Percentiles rank a stretch among this genome's conserved stretches.
These are phyloP conservation scores for Dilophus febrilis DNA, from an alignment of 2,888 invertebrate genomes.

Conservation along the genomic window DNA sequence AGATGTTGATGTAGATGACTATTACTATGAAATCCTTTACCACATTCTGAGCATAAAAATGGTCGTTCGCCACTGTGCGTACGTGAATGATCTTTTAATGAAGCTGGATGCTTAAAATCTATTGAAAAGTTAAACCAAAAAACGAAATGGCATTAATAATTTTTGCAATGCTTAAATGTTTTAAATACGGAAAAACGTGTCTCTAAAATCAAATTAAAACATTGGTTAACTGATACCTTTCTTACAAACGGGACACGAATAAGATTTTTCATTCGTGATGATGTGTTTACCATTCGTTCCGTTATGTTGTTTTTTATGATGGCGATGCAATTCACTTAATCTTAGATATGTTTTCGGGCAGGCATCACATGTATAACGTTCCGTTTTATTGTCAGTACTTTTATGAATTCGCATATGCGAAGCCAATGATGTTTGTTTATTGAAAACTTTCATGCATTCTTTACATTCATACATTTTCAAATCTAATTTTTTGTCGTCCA, in stretches of 20 bases:
- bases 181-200: slow-evolving; percentile 28
- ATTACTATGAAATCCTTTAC: slow-evolving; percentile 35
- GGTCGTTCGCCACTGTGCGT: slow-evolving; percentile 29
- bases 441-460: slow-evolving; percentile 35
- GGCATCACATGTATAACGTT: slow-evolving; percentile 27
- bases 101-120: slow-evolving; percentile 37
- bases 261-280: slow-evolving; percentile 36
- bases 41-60: slow-evolving; percentile 37
- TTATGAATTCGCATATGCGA: slow-evolving; percentile 27
- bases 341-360: slow-evolving; percentile 32
- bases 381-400: slow-evolving; percentile 15
- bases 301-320: slow-evolving; percentile 41
- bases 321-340: slow-evolving; percentile 31
- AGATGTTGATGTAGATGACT: slow-evolving; percentile 41
- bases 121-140: slow-evolving; percentile 22
- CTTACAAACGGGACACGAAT: slow-evolving; percentile 38
- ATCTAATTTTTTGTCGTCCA: slow-evolving; percentile 3
- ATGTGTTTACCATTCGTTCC: too few species aligned
- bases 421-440: slow-evolving; percentile 33
- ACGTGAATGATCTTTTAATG: slow-evolving; percentile 36
- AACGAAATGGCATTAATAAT: slow-evolving; percentile 30
- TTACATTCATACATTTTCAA: slow-evolving; percentile 27
- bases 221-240: slow-evolving; percentile 34
- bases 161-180: too few species aligned
- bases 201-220: slow-evolving; percentile 19